Conservation (phyloP, 2,797 vertebrate genomes). For the Ispidina lecontei region DNA sequence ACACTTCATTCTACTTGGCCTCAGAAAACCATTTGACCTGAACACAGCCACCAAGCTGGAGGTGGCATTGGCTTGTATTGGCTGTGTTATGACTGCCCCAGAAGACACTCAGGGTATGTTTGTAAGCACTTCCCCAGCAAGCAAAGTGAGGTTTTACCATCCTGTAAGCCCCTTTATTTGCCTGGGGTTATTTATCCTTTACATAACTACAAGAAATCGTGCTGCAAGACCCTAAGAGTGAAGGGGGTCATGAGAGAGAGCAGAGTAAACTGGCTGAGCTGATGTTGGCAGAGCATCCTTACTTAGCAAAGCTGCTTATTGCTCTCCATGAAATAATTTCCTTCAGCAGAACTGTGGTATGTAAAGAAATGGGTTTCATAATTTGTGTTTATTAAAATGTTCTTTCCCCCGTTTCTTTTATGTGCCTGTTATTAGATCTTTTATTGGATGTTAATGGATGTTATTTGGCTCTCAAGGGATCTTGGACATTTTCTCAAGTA, state of each 20-base stretch:
- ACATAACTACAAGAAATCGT: background rate
- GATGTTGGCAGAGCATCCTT: background rate
- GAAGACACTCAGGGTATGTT: background rate
- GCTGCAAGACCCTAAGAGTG: background rate
- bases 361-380: constrained; percentile 41
- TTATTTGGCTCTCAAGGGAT: constrained; percentile 16
- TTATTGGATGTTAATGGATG: constrained; percentile 20
- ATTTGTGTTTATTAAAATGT: constrained; percentile 65
- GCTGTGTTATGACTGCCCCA: background rate
- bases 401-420: constrained; percentile 43
- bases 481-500: constrained; percentile 18
- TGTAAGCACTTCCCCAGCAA: background rate
- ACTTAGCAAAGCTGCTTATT: background rate
- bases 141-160: background rate
- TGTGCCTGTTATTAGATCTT: constrained; percentile 42
- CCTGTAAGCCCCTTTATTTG: background rate
- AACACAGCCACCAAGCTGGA: background rate
- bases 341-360: background rate
- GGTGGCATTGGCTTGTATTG: background rate
- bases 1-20: background rate
- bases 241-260: background rate
- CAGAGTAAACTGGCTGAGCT: background rate
- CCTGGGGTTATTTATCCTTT: background rate
- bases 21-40: constrained; percentile 52
- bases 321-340: background rate